These are phyloP conservation scores for Astur gentilis DNA, from an alignment of 2,113 vertebrate species.

Conservation along the genomic window DNA sequence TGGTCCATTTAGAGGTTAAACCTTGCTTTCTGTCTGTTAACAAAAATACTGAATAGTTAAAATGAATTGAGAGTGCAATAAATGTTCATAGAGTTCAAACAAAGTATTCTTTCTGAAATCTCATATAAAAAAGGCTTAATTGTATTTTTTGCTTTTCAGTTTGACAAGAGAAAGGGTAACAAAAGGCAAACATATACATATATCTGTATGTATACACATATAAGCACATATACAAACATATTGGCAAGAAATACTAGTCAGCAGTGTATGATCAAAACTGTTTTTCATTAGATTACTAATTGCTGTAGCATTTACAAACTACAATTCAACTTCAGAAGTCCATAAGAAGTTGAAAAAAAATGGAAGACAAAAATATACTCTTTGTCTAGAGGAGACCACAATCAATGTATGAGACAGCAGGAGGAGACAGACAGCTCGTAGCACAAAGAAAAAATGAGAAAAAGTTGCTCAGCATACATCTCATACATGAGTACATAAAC, in stretches of 20 bases:
- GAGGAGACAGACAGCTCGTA: background rate
- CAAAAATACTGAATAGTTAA: background rate
- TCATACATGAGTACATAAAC: background rate
- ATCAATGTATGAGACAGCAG: background rate
- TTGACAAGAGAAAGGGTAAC: background rate
- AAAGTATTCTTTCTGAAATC: background rate
- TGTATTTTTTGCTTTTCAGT: background rate
- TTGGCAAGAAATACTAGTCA: background rate
- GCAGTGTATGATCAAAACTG: background rate
- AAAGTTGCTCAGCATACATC: background rate
- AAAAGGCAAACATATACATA: background rate
- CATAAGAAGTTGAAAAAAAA: background rate
- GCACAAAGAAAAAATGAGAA: background rate
- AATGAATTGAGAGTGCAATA: background rate
- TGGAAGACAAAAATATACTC: background rate
- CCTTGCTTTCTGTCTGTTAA: background rate
- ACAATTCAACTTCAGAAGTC: background rate
- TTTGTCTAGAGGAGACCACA: background rate
- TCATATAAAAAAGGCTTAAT: background rate
- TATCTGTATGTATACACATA: background rate
- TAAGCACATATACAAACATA: background rate
- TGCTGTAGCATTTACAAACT: background rate
- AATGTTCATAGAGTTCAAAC: background rate
- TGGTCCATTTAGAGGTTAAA: constrained; percentile 1
- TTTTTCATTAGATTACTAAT: background rate